Conservation (phyloP, 2,113 vertebrate species). For the Sceloporus tristichus region DNA sequence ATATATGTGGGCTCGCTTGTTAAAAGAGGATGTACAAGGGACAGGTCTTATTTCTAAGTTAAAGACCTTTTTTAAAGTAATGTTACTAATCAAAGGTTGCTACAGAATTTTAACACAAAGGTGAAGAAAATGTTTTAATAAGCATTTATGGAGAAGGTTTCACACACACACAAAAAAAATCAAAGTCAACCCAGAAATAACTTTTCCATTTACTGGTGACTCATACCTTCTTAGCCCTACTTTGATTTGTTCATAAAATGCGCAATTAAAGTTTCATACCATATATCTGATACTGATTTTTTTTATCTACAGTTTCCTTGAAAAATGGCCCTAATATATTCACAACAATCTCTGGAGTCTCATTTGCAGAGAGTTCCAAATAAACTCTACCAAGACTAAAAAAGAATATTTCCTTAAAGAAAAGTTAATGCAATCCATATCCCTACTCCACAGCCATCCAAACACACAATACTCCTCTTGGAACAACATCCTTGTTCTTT, state of each 20-base stretch:
- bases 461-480: slow-evolving; percentile 1
- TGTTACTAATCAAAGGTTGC: neutral
- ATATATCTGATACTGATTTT: slow-evolving; percentile 25
- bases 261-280: slow-evolving; percentile 56
- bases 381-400: slow-evolving; percentile 34
- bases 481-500: neutral
- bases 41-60: neutral
- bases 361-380: slow-evolving; percentile 27
- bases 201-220: slow-evolving; percentile 32
- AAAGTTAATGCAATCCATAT: neutral
- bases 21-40: neutral
- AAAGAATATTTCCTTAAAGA: slow-evolving; percentile 15
- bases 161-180: neutral
- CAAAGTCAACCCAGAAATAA: slow-evolving; percentile 25
- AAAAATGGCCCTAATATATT: slow-evolving; percentile 37
- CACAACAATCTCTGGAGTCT: slow-evolving; percentile 35
- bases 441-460: neutral
- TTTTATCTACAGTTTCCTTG: slow-evolving; percentile 31
- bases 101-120: neutral
- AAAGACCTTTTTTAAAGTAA: neutral
- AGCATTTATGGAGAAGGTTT: neutral
- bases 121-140: slow-evolving; percentile 44
- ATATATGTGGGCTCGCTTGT: no score
- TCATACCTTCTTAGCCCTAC: slow-evolving; percentile 13
- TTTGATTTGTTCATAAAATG: slow-evolving; percentile 59